Base-by-base conservation (phyloP, 2,797 vertebrate genomes). In the Sebastiscus albofasciatus region DNA sequence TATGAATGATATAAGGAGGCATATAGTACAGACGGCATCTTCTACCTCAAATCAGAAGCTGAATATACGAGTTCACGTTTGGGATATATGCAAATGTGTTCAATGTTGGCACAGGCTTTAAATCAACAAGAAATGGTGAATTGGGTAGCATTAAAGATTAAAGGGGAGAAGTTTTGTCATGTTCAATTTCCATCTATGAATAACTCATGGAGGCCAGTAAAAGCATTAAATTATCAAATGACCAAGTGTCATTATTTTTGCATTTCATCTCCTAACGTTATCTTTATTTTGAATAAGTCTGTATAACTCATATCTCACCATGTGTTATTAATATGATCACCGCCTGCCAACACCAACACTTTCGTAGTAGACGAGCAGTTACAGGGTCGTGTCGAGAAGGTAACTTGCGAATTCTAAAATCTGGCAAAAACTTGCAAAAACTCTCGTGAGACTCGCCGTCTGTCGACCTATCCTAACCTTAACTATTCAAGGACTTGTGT, bases 281-380 rank as follows among this genome's bases (percentile, higher is more conserved):
- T 59, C 8, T 78, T 73, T 73, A 64, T 83, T 87, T 70, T 64
- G 62, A 54, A 79, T 39, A 55, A 39, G 20, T 27, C n/a, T 42
- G 29, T 66, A 80, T 72, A 72, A 36, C 65, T 79, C 68, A 52
- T 42, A 46, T 75, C 60, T 78, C 89, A 34, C 65, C 31, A 31
- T 72, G 82, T 80, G 72, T 79, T 87, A 83, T 90, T 86, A 85
- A 71, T 69, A 79, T 79, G 75, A 90, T 75, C 62, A 49, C 52
- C 20, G 72, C 58, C 62, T 83, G 83, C 80, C 89, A 84, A 65
- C 75, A 66, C 39, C 89, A 84, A 65, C 75, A 66, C 39, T 77
- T 80, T 76, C 56, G 79, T 73, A 49, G 46, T 8, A 49, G 46
- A 49, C 20, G 46, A 20, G 8, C 18, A 49, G 46, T 49, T 49